Conservation (phyloP, 1,140 invertebrate species). For the Streblospio benedicti region DNA sequence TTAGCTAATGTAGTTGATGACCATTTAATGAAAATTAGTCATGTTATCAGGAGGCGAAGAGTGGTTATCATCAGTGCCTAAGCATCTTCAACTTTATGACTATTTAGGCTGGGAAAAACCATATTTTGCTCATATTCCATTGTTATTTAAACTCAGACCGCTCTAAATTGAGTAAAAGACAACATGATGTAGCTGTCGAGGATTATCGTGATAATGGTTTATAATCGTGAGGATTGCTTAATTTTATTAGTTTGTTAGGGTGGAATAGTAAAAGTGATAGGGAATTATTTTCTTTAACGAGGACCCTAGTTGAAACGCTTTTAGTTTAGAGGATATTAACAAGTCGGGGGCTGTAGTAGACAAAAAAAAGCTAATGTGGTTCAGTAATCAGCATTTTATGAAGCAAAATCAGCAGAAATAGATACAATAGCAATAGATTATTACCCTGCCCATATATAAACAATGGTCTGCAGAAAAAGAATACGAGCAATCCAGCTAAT, state of each 20-base stretch:
- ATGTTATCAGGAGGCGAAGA: slow-evolving; percentile 82
- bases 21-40: slow-evolving; percentile 79
- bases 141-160: slow-evolving; percentile 52
- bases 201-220: background rate
- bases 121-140: slow-evolving; percentile 73
- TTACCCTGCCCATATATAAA: too few species aligned
- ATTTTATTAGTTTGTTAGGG: background rate
- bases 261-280: background rate
- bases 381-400: background rate
- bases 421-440: too few species aligned
- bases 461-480: too few species aligned
- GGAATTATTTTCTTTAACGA: background rate
- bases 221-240: background rate
- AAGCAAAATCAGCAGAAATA: too few species aligned
- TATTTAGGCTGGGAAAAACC: slow-evolving; percentile 84
- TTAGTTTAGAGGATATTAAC: background rate
- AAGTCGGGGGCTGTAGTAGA: background rate
- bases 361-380: background rate
- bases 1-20: slow-evolving; percentile 94
- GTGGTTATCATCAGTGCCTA: slow-evolving; percentile 91
- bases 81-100: slow-evolving; percentile 80
- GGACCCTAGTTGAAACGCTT: background rate
- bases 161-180: slow-evolving; percentile 1
- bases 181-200: background rate
- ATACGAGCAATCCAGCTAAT: too few species aligned